These are phyloP conservation scores for Acheta domesticus DNA, from an alignment of 2,888 invertebrate genomes.

Conservation along the genomic window DNA sequence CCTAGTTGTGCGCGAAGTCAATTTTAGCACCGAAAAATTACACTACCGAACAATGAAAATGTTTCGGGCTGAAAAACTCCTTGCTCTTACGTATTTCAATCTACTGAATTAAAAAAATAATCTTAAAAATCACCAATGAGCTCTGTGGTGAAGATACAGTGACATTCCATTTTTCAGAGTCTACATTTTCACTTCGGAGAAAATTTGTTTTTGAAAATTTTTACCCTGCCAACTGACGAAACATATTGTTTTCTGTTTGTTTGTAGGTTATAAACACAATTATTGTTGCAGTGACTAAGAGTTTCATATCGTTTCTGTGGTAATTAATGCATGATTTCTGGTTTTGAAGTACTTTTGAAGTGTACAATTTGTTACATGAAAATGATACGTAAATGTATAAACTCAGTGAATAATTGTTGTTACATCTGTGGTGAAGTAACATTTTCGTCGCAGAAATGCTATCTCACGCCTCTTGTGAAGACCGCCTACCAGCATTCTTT, in stretches of 20 bases:
- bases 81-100: background rate
- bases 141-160: background rate
- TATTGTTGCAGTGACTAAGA: background rate
- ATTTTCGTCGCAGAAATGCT: slow-evolving; percentile 21
- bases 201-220: background rate
- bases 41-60: too few relatives aligned
- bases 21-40: too few relatives aligned
- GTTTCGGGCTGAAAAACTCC: background rate
- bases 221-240: background rate
- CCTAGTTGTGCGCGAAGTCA: too few relatives aligned
- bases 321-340: background rate
- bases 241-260: background rate
- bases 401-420: slow-evolving; percentile 19
- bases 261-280: background rate
- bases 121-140: background rate
- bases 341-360: slow-evolving; percentile 18
- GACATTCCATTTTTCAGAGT: background rate
- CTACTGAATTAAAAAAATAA: background rate
- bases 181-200: slow-evolving; percentile 3
- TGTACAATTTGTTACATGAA: background rate
- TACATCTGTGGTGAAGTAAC: slow-evolving; percentile 22
- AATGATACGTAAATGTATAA: background rate
- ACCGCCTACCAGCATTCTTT: slow-evolving; percentile 22
- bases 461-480: slow-evolving; percentile 24
- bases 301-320: background rate